phyloP scores from a whole-genome alignment of 2,113 vertebrate genomes.

The Perca fluviatilis region DNA sequence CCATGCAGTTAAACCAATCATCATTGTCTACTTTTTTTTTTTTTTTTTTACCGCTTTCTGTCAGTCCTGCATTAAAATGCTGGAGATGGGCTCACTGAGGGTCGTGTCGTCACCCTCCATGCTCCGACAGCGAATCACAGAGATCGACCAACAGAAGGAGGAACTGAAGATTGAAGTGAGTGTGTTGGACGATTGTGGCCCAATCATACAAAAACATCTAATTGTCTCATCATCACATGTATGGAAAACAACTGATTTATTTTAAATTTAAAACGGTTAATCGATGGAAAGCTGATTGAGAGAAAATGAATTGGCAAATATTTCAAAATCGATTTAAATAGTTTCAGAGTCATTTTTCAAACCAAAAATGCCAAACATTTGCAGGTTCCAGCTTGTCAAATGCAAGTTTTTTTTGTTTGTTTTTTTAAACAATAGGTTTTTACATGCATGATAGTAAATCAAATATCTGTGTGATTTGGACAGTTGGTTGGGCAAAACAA shows the following conservation, averaged over 20 bases:
- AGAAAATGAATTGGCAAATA: background rate
- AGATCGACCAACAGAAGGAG: constrained; percentile 89
- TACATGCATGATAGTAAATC: background rate
- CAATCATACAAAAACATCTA: background rate
- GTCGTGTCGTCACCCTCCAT: constrained; percentile 68
- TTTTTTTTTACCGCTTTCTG: background rate
- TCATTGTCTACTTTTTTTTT: constrained; percentile 1
- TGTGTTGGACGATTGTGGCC: background rate
- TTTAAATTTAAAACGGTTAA: too few species aligned
- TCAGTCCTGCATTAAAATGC: constrained; percentile 64
- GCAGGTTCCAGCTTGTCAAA: background rate
- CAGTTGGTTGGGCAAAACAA: background rate
- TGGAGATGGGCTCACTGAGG: constrained; percentile 61
- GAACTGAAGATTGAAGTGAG: constrained; percentile 90
- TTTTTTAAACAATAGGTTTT: background rate
- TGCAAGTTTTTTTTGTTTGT: background rate
- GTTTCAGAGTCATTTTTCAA: too few species aligned
- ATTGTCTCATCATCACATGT: background rate
- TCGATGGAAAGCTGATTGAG: background rate
- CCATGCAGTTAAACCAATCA: background rate
- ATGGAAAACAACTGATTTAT: background rate
- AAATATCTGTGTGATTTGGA: background rate
- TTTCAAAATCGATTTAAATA: background rate
- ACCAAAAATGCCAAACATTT: background rate
- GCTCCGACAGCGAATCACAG: constrained; percentile 86